These are phyloP conservation scores for Spermophilus dauricus DNA, from an alignment of 2,113 vertebrate species.

Conservation along the genomic window DNA sequence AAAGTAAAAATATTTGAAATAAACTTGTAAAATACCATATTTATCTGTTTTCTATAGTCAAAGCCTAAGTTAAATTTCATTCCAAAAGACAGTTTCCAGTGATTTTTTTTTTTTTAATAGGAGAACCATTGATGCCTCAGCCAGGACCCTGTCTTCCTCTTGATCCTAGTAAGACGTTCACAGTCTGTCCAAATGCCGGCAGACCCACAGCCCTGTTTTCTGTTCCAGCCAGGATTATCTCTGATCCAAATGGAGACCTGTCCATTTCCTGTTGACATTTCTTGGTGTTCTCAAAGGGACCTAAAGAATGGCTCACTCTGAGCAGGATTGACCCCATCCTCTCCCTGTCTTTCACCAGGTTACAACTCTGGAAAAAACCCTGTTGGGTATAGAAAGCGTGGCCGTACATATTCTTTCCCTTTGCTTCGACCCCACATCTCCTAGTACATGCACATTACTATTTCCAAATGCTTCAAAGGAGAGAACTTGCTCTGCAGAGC, in stretches of 20 bases:
- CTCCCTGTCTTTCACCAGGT: background rate
- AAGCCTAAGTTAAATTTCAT: background rate
- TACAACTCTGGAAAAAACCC: background rate
- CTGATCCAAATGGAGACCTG: background rate
- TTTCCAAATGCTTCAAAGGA: background rate
- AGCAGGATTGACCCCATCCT: background rate
- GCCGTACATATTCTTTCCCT: background rate
- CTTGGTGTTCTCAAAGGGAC: background rate
- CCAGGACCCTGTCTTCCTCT: background rate
- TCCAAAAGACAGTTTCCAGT: background rate
- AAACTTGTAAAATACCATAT: background rate
- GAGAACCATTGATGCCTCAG: background rate
- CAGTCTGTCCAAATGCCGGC: background rate
- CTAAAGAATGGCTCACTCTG: background rate
- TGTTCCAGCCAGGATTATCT: background rate
- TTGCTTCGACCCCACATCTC: background rate
- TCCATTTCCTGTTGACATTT: background rate
- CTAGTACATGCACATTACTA: background rate
- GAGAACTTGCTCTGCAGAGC: background rate
- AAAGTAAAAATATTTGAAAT: slow-evolving; percentile 33
- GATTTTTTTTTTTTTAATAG: background rate
- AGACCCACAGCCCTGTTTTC: background rate
- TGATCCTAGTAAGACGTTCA: background rate
- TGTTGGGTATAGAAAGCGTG: background rate
- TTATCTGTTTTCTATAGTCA: slow-evolving; percentile 7